Conservation (phyloP, 2,797 vertebrate genomes). For the Glossophaga mutica region DNA sequence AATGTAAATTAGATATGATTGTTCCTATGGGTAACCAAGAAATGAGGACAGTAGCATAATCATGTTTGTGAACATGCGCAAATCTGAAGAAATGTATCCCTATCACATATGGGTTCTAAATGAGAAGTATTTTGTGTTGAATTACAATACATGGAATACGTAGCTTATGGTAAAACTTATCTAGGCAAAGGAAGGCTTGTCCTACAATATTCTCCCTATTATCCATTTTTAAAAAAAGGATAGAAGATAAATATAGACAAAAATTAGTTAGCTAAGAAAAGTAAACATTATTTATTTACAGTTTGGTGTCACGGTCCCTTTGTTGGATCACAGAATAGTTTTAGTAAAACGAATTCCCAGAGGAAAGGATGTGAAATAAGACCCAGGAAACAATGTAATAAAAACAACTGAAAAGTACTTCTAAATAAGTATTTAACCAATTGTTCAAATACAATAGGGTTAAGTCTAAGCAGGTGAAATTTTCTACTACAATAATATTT, state of each 20-base stretch:
- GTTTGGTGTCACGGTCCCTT: neutral
- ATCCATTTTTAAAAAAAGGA: neutral
- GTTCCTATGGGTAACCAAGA: neutral
- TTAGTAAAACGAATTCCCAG: constrained; percentile 46
- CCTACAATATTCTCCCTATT: neutral
- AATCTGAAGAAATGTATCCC: neutral
- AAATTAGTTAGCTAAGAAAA: constrained; percentile 1
- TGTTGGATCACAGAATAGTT: constrained; percentile 10
- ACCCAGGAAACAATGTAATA: constrained; percentile 6
- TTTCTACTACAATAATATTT: constrained; percentile 15
- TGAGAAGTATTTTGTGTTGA: neutral
- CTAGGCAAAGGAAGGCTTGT: neutral
- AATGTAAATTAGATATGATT: neutral
- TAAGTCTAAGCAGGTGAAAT: constrained; percentile 11
- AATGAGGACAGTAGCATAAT: neutral
- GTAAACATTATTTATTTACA: constrained; percentile 19
- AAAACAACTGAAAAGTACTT: constrained; percentile 32
- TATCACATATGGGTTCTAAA: neutral
- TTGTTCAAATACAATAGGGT: constrained; percentile 18
- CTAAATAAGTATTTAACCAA: constrained; percentile 24
- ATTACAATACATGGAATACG: neutral
- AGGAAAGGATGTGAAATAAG: constrained; percentile 16
- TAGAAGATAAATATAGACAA: neutral
- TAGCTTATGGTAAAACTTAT: neutral
- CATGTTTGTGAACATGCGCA: neutral